These are phyloP conservation scores for Esox niger DNA, from an alignment of 2,113 vertebrate genomes.

Conservation along the genomic window DNA sequence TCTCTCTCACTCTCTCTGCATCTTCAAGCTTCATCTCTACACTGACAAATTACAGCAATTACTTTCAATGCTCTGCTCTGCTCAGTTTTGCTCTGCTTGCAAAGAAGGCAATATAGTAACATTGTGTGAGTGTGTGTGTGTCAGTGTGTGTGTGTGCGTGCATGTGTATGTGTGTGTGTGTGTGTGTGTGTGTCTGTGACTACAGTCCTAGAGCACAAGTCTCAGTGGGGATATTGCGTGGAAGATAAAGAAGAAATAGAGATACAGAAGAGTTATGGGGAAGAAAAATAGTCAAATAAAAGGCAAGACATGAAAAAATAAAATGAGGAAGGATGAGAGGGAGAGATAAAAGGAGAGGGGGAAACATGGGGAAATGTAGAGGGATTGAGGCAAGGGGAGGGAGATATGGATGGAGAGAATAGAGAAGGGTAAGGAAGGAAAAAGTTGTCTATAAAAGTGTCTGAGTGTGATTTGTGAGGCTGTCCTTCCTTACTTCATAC, in stretches of 20 bases:
- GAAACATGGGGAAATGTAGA: no score
- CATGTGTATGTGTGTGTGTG: not conserved
- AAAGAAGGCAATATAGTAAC: slow-evolving; percentile 2
- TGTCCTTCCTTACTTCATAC: not conserved
- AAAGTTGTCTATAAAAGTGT: not conserved
- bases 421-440: not conserved
- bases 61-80: slow-evolving; percentile 25
- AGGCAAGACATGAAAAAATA: no score
- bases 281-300: no score
- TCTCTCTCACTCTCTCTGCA: no score
- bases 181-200: not conserved
- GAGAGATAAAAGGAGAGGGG: not conserved
- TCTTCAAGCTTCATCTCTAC: slow-evolving; percentile 27
- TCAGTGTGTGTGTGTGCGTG: slow-evolving; percentile 4
- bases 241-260: no score
- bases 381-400: not conserved
- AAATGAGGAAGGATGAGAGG: not conserved
- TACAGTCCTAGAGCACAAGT: no score
- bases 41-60: slow-evolving; percentile 50
- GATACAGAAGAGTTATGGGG: no score
- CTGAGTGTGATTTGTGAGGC: not conserved
- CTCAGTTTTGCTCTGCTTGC: no score
- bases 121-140: no score
- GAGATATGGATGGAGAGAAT: not conserved
- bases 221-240: no score